These are phyloP conservation scores for Pangasius krempfi DNA, from an alignment of 2,797 vertebrate species.

Conservation along the genomic window DNA sequence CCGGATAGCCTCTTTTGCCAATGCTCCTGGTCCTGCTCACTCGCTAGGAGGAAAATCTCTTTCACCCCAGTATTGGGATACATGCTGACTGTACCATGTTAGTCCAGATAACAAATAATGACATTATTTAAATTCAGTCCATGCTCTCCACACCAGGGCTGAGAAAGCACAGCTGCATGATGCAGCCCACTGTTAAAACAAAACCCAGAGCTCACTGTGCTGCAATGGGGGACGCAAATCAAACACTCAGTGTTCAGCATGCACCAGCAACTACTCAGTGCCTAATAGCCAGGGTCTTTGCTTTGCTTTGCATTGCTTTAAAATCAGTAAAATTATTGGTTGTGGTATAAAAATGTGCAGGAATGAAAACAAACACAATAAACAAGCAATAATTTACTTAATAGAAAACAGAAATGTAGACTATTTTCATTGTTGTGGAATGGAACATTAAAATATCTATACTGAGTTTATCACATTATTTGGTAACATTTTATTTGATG, in stretches of 20 bases:
- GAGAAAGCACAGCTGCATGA: constrained; percentile 9
- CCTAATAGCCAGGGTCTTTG: not conserved
- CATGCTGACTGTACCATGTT: not conserved
- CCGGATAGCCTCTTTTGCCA: not conserved
- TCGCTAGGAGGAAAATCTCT: not conserved
- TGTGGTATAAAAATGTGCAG: not conserved
- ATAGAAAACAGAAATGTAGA: not conserved
- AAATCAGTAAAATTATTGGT: not conserved
- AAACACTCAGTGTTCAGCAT: not conserved
- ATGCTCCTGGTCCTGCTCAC: not conserved
- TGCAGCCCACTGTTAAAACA: constrained; percentile 1
- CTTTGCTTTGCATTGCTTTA: constrained; percentile 6
- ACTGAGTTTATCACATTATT: not conserved
- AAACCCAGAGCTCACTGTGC: not conserved
- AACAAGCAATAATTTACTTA: not conserved
- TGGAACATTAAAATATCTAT: not conserved
- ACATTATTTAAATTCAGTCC: constrained; percentile 29
- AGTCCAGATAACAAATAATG: constrained; percentile 4
- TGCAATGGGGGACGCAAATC: not conserved
- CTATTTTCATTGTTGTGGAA: not conserved
- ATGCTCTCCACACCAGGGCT: constrained; percentile 4
- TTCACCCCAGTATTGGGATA: not conserved
- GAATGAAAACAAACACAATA: not conserved
- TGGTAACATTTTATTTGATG: not conserved
- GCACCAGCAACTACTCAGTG: constrained; percentile 6